These are phyloP conservation scores for Anastatus disparis DNA, from an alignment of 1,140 invertebrate species.

Conservation along the genomic window DNA sequence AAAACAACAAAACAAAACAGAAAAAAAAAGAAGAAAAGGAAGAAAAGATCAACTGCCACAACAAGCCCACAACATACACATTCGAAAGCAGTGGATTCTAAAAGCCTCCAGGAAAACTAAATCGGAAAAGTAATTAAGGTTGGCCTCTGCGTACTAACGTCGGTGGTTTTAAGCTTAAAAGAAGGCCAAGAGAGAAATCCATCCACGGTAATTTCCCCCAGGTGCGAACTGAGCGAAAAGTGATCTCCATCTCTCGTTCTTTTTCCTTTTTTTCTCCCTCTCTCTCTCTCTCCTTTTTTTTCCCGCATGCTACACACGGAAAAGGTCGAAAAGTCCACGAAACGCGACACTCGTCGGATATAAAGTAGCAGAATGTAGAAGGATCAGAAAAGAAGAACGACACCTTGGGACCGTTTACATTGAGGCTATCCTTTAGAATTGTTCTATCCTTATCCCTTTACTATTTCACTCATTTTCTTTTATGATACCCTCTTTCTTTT, in stretches of 20 bases:
- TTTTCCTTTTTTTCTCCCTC: too few species aligned
- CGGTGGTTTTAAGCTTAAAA: too few species aligned
- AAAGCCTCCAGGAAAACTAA: background rate
- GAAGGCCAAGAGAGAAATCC: too few species aligned
- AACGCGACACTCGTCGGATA: constrained; percentile 4
- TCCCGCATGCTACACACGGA: background rate
- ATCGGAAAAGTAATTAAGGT: constrained; percentile 29
- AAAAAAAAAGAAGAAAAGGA: too few species aligned
- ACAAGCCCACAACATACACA: too few species aligned
- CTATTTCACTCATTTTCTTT: background rate
- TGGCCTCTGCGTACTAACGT: background rate
- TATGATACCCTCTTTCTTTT: background rate
- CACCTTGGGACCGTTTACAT: constrained; percentile 29
- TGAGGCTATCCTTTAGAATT: too few species aligned
- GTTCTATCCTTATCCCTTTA: too few species aligned
- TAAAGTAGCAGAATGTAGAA: constrained; percentile 30
- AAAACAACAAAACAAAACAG: too few species aligned
- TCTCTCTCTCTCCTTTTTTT: too few species aligned
- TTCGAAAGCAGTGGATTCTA: background rate
- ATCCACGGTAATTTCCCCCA: constrained; percentile 21
- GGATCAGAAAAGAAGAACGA: too few species aligned
- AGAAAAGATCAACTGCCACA: too few species aligned
- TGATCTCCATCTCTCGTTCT: background rate
- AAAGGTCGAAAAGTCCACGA: background rate
- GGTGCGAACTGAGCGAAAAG: constrained; percentile 7